Evolutionary conservation across 2,113 vertebrate genomes (phyloP).

Genomic region (Polypterus bichir): DNA sequence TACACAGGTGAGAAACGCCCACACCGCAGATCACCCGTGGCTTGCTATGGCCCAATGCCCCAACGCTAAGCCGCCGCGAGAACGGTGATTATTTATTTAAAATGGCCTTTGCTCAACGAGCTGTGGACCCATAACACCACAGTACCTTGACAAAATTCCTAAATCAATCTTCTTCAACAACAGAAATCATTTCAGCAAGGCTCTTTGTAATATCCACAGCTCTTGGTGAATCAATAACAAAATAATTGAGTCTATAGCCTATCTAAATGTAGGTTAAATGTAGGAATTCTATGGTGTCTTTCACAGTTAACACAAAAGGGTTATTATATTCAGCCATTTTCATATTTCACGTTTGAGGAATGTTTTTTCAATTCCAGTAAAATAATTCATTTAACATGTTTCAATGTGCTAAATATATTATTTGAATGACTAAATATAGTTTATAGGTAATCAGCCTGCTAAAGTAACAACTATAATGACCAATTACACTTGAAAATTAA

Average conservation of each 20-base stretch:
- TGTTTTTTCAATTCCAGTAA: too few relatives aligned
- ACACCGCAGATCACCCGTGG: too few relatives aligned
- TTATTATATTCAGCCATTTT: not conserved
- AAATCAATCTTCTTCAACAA: slow-evolving; percentile 11
- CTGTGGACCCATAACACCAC: too few relatives aligned
- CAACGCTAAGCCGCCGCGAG: too few relatives aligned
- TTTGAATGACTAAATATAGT: slow-evolving; percentile 6
- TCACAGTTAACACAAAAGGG: slow-evolving; percentile 9
- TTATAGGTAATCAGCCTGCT: slow-evolving; percentile 12
- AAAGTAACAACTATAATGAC: slow-evolving; percentile 11
- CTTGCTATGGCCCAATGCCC: too few relatives aligned
- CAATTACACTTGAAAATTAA: slow-evolving; percentile 3
- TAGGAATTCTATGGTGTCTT: not conserved
- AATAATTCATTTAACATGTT: not conserved
- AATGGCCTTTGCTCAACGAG: too few relatives aligned
- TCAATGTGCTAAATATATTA: slow-evolving; percentile 3
- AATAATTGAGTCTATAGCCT: slow-evolving; percentile 3
- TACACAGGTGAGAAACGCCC: too few relatives aligned
- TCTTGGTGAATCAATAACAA: slow-evolving; percentile 20
- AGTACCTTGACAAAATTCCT: slow-evolving; percentile 16
- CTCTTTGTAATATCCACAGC: slow-evolving; percentile 18
- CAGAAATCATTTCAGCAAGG: slow-evolving; percentile 19
- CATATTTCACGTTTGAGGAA: not conserved
- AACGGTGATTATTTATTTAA: too few relatives aligned
- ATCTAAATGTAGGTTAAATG: slow-evolving; percentile 11